These are phyloP conservation scores for Pterostichus madidus DNA, from an alignment of 2,888 invertebrate genomes.

Conservation along the genomic window DNA sequence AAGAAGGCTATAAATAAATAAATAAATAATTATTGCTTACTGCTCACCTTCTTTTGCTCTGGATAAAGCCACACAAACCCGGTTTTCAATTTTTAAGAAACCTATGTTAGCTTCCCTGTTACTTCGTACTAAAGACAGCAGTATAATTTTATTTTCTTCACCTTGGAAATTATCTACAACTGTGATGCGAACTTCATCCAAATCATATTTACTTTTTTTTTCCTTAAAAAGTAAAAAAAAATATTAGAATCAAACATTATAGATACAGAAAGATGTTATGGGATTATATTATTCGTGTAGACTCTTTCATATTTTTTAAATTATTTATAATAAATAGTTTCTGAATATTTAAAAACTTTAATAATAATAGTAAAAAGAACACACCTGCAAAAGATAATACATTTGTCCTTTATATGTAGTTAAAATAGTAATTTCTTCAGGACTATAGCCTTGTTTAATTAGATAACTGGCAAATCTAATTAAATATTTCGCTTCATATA, in stretches of 20 bases:
- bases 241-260: neutral
- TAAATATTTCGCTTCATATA: constrained; percentile 62
- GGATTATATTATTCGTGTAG: too few relatives aligned
- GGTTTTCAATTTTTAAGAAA: constrained; percentile 75
- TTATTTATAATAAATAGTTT: too few relatives aligned
- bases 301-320: too few relatives aligned
- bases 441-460: constrained; percentile 64
- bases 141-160: constrained; percentile 78
- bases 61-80: constrained; percentile 77
- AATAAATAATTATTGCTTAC: neutral
- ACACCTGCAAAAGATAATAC: constrained; percentile 53
- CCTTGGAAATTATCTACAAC: constrained; percentile 79
- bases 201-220: neutral
- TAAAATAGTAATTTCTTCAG: constrained; percentile 66
- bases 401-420: constrained; percentile 66
- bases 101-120: constrained; percentile 75
- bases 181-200: constrained; percentile 70
- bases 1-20: too few relatives aligned
- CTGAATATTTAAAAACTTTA: too few relatives aligned
- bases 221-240: neutral
- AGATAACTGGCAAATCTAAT: constrained; percentile 65
- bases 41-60: constrained; percentile 76
- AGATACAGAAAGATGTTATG: too few relatives aligned
- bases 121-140: constrained; percentile 78
- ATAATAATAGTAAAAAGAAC: neutral